phyloP scores from a whole-genome alignment of 1,140 invertebrate genomes.

The Scaptodrosophila lebanonensis region DNA sequence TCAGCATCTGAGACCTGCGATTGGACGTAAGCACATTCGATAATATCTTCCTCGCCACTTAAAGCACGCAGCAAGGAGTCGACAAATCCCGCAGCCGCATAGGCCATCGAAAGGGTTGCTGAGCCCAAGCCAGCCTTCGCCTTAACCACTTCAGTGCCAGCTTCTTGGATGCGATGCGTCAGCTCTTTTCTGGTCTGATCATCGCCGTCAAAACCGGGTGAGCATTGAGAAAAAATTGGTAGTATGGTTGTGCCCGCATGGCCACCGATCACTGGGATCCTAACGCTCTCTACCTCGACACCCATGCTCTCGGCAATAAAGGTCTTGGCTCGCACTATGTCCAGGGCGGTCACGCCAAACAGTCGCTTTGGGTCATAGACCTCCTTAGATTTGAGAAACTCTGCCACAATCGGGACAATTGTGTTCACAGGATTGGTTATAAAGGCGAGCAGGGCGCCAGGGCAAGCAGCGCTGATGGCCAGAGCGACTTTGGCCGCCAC shows the following conservation, averaged over 20 bases:
- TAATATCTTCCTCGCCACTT: conserved; percentile 88
- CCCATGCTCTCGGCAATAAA: conserved; percentile 91
- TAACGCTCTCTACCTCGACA: conserved; percentile 86
- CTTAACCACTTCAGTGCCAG: conserved; percentile 98
- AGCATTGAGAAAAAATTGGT: conserved; percentile 94
- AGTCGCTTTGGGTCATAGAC: conserved; percentile 93
- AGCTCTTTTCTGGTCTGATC: conserved; percentile 85
- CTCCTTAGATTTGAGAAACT: conserved; percentile 90
- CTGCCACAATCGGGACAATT: conserved; percentile 96
- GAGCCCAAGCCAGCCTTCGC: conserved; percentile 98
- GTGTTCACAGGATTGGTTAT: conserved; percentile 99
- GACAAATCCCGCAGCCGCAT: conserved; percentile 93
- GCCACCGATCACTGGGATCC: conserved; percentile 96
- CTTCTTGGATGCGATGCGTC: conserved; percentile 92
- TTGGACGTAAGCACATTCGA: conserved; percentile 95
- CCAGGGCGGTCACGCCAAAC: conserved; percentile 96
- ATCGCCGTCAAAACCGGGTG: conserved; percentile 84
- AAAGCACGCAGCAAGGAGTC: conserved; percentile 87
- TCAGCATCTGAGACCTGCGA: conserved; percentile 91
- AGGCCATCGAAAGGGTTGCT: conserved; percentile 98
- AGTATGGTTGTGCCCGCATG: conserved; percentile 98
- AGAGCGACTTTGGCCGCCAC: conserved; percentile 91
- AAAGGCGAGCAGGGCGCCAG: conserved; percentile 94
- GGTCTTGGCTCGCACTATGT: conserved; percentile 95
- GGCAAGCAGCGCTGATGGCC: conserved; percentile 86